Percentiles rank a stretch among this genome's conserved stretches.
These are phyloP conservation scores for Ennomos fuscantarius DNA, from an alignment of 2,888 invertebrate species.

Conservation along the genomic window DNA sequence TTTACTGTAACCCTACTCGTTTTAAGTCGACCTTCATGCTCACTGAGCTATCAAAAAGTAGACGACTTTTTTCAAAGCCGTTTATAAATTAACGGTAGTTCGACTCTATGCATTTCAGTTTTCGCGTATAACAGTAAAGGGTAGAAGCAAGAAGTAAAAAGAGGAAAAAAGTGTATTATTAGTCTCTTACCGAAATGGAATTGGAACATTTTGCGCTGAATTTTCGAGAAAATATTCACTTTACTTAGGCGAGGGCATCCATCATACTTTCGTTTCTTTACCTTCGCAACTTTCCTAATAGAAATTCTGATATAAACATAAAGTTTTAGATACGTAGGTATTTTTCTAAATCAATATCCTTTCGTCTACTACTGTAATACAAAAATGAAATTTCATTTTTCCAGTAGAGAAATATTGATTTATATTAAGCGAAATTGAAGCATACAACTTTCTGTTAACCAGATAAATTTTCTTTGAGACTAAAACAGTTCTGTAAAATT, in stretches of 20 bases:
- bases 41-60: too few species aligned
- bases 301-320: slow-evolving; percentile 66
- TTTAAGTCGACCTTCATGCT: too few species aligned
- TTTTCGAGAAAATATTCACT: slow-evolving; percentile 82
- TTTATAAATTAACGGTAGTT: too few species aligned
- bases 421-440: too few species aligned
- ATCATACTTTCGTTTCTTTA: slow-evolving; percentile 79
- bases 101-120: slow-evolving; percentile 63
- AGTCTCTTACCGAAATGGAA: slow-evolving; percentile 85
- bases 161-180: slow-evolving; percentile 84
- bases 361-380: not conserved
- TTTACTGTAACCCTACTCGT: too few species aligned
- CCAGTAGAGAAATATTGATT: too few species aligned
- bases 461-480: too few species aligned
- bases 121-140: slow-evolving; percentile 82
- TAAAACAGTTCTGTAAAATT: too few species aligned
- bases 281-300: slow-evolving; percentile 69
- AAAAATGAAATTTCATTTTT: too few species aligned
- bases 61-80: too few species aligned
- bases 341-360: slow-evolving; percentile 18
- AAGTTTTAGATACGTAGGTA: slow-evolving; percentile 32
- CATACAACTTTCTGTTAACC: too few species aligned
- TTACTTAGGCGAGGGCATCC: slow-evolving; percentile 78
- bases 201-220: slow-evolving; percentile 82
- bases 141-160: slow-evolving; percentile 84